Evolutionary conservation across 2,113 vertebrate genomes (phyloP).

Genomic region (Ictalurus furcatus): DNA sequence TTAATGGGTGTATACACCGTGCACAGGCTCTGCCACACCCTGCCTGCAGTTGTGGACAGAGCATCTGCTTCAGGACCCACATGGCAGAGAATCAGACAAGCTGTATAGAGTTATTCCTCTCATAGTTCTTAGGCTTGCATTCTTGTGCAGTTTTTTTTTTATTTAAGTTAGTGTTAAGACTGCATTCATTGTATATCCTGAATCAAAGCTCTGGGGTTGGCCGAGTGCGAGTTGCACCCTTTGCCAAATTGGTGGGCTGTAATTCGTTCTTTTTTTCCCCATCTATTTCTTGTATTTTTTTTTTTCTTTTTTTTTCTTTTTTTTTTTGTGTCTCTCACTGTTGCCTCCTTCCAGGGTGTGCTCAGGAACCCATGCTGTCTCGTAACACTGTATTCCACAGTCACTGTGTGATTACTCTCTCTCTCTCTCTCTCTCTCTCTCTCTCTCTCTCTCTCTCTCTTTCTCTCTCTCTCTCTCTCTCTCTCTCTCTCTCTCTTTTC

Average conservation of each 20-base stretch:
- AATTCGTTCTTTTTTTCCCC: conserved; percentile 60
- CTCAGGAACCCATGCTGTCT: conserved; percentile 82
- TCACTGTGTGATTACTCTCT: conserved; percentile 68
- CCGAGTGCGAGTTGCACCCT: conserved; percentile 77
- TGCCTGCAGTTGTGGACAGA: conserved; percentile 52
- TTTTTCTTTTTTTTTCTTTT: conserved; percentile 60
- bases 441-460: conserved; percentile 48
- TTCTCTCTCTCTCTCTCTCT: conserved; percentile 47
- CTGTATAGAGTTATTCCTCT: neutral
- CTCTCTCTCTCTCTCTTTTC: conserved; percentile 46
- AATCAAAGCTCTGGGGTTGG: conserved; percentile 42
- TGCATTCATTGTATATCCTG: neutral
- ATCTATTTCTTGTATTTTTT: conserved; percentile 55
- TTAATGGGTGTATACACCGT: conserved; percentile 59
- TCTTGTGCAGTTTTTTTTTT: neutral
- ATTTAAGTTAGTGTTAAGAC: neutral
- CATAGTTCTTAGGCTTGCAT: neutral
- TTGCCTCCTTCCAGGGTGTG: conserved; percentile 82
- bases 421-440: conserved; percentile 44
- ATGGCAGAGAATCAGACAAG: neutral
- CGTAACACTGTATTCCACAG: conserved; percentile 60
- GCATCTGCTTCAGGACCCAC: conserved; percentile 63
- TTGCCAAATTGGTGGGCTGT: conserved; percentile 66
- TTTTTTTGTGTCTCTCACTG: conserved; percentile 65
- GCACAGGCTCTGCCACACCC: conserved; percentile 54